Conservation (phyloP, 2,888 invertebrate genomes). For the Deilephila elpenor region DNA sequence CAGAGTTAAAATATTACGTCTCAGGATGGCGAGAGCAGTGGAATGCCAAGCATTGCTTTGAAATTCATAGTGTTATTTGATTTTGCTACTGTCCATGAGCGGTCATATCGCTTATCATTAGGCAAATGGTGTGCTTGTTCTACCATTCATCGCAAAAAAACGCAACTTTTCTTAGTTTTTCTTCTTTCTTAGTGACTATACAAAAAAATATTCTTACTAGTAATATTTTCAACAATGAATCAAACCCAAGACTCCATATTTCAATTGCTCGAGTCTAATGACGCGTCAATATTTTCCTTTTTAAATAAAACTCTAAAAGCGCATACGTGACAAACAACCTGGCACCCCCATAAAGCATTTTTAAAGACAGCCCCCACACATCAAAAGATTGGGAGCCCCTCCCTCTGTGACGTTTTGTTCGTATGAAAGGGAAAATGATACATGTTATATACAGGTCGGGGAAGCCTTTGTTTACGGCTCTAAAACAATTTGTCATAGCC, state of each 20-base stretch:
- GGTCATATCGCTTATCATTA: too few species aligned
- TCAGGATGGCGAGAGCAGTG: too few species aligned
- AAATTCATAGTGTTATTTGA: too few species aligned
- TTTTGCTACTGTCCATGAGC: too few species aligned
- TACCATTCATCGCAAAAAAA: too few species aligned
- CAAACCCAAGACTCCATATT: not conserved
- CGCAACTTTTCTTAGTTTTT: too few species aligned
- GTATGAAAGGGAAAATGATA: constrained; percentile 20
- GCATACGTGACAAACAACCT: not conserved
- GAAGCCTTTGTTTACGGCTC: not conserved
- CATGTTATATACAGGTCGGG: constrained; percentile 7
- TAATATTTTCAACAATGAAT: not conserved
- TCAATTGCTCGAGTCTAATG: not conserved
- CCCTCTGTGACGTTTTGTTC: not conserved
- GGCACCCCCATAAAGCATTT: constrained; percentile 17
- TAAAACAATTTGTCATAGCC: constrained; percentile 23
- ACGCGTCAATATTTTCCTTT: not conserved
- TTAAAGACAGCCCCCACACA: constrained; percentile 9
- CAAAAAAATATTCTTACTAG: too few species aligned
- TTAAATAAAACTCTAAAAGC: not conserved
- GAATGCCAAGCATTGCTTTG: too few species aligned
- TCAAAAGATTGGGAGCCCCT: constrained; percentile 7
- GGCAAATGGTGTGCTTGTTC: too few species aligned
- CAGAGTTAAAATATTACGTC: too few species aligned
- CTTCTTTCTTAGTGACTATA: too few species aligned